phyloP scores from a whole-genome alignment of 2,113 vertebrate species.

The Podilymbus podiceps region DNA sequence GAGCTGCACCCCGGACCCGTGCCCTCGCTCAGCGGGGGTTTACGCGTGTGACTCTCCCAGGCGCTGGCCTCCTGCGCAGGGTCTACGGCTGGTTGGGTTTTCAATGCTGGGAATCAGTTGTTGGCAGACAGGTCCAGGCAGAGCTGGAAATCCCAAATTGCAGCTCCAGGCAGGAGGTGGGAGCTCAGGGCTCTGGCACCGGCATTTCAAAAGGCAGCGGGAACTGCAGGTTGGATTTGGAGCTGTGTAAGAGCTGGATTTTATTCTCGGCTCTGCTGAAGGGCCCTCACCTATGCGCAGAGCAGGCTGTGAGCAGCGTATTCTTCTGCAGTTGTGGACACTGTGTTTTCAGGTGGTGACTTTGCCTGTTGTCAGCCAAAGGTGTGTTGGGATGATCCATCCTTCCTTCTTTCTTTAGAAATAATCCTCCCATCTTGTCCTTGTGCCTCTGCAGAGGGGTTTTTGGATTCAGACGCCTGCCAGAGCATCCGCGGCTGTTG shows the following conservation, averaged over 20 bases:
- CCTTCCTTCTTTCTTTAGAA: neutral
- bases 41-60: neutral
- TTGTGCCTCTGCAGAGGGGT: neutral
- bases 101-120: neutral
- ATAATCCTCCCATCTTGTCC: neutral
- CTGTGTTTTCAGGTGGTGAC: neutral
- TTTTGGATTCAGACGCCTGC: neutral
- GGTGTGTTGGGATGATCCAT: neutral
- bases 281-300: neutral
- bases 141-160: neutral
- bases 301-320: neutral
- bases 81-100: accelerated
- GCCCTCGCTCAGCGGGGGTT: neutral
- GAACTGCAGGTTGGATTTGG: neutral
- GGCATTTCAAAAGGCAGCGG: neutral
- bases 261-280: neutral
- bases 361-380: neutral
- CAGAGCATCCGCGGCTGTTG: no score
- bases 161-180: neutral
- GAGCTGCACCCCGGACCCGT: neutral
- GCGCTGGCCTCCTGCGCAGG: neutral
- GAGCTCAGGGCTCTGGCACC: neutral
- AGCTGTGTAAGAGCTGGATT: neutral
- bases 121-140: neutral
- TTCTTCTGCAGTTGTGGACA: neutral